phyloP scores from a whole-genome alignment of 2,113 vertebrate genomes.

The Myotis yumanensis region DNA sequence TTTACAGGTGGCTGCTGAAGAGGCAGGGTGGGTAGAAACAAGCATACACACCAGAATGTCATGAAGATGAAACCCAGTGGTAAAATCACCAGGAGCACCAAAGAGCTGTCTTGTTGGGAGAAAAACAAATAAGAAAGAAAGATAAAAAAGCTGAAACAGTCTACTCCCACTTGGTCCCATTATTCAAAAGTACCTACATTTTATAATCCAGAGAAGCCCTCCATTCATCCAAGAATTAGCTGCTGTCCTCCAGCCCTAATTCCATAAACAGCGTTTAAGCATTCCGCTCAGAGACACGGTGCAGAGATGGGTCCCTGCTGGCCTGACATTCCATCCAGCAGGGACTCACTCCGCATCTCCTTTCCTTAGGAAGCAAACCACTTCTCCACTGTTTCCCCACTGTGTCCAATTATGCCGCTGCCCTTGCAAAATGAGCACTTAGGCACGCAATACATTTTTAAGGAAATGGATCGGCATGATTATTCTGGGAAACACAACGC shows the following conservation, averaged over 20 bases:
- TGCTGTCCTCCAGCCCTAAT: slow-evolving; percentile 57
- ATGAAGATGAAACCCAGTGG: neutral
- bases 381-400: slow-evolving; percentile 62
- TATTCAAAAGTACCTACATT: slow-evolving; percentile 63
- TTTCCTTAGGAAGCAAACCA: slow-evolving; percentile 65
- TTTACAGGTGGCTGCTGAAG: neutral
- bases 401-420: slow-evolving; percentile 71
- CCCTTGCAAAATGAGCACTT: slow-evolving; percentile 67
- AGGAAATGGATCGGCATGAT: slow-evolving; percentile 59
- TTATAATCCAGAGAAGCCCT: slow-evolving; percentile 55
- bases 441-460: slow-evolving; percentile 54
- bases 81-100: neutral
- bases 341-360: neutral
- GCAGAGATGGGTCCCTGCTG: slow-evolving; percentile 10
- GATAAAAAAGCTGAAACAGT: neutral
- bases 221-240: slow-evolving; percentile 56
- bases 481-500: slow-evolving; percentile 58
- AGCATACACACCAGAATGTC: neutral
- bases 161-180: neutral
- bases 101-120: neutral
- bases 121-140: neutral
- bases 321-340: slow-evolving; percentile 45
- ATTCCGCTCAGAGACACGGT: slow-evolving; percentile 24
- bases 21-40: neutral
- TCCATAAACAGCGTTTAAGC: slow-evolving; percentile 77